phyloP scores from a whole-genome alignment of 2,113 vertebrate genomes.

The Clarias macrocephalus region DNA sequence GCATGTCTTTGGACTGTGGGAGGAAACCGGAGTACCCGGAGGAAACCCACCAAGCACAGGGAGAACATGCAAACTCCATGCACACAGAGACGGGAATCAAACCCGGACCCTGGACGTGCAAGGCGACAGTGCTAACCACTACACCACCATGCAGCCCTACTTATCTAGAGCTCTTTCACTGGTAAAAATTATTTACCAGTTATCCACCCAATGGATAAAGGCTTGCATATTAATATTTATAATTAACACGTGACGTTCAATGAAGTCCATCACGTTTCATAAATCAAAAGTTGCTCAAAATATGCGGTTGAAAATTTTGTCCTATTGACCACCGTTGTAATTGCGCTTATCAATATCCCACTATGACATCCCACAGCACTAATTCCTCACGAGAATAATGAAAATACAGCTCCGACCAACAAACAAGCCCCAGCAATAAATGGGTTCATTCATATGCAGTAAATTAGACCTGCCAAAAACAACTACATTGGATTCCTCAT shows the following conservation, averaged over 20 bases:
- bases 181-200: not conserved
- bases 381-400: not conserved
- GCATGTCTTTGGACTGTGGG: too few relatives aligned
- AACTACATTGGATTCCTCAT: not conserved
- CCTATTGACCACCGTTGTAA: not conserved
- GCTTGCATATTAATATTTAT: not conserved
- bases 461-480: not conserved
- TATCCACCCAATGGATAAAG: not conserved
- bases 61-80: too few relatives aligned
- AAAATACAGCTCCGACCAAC: not conserved
- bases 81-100: too few relatives aligned
- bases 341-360: not conserved
- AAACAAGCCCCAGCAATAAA: not conserved
- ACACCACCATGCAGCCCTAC: too few relatives aligned
- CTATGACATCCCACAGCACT: not conserved
- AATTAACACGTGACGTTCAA: not conserved
- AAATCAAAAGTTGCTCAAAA: not conserved
- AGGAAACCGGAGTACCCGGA: too few relatives aligned
- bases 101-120: too few relatives aligned
- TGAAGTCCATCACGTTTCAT: not conserved
- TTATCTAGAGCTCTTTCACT: too few relatives aligned
- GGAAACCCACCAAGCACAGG: too few relatives aligned
- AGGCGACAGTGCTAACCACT: too few relatives aligned
- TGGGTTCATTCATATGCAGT: not conserved
- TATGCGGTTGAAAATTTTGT: not conserved